Evolutionary conservation across 2,113 vertebrate genomes (phyloP), one percentile per base, ranked within the genome.

Genomic region (Malaclemys terrapin): DNA sequence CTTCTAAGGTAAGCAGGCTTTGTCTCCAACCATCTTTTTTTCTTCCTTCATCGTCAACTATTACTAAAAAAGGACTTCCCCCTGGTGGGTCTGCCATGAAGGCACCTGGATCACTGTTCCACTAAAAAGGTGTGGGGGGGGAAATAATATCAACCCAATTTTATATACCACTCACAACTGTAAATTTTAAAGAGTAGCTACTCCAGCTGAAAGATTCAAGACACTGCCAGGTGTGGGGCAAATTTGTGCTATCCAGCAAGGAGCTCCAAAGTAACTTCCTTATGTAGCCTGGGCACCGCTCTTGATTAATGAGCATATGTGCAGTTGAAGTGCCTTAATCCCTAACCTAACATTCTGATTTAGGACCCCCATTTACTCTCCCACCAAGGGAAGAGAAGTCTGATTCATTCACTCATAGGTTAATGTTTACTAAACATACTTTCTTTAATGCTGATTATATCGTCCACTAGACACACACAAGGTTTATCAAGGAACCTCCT

Each of bases 161-260:
- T 2, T 25, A 4, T 47, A 79, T 25, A 91, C 89, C 47, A 87
- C 53, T 19, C 62, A 69, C 35, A 89, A 75, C 12, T 29, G 22
- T 50, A 82, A 89, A 38, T 57, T 91, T 87, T 87, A 88, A 79
- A 84, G 62, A 88, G 11, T 56, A 90, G 85, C 83, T 62, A 89
- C 5, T 84, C 13, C 24, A 7, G 0, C 31, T 49, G 80, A 84
- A 54, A 54, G 19, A 22, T 54, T 54, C 75, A 57, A 50, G 79
- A 5, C 16, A 76, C 17, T 35, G 5, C 22, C 20, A 8, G 2
- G 12, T 52, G 53, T 29, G 69, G n/a, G 54, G 1, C 47, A 89
- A 89, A 9, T 0, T 2, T n/a, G 29, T 19, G 31, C 35, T 88
- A 89, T 62, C 50, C 72, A 80, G 35, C 2, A 78, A 20, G 53